Conservation (phyloP, 2,113 vertebrate species). For the Seriola aureovittata region DNA sequence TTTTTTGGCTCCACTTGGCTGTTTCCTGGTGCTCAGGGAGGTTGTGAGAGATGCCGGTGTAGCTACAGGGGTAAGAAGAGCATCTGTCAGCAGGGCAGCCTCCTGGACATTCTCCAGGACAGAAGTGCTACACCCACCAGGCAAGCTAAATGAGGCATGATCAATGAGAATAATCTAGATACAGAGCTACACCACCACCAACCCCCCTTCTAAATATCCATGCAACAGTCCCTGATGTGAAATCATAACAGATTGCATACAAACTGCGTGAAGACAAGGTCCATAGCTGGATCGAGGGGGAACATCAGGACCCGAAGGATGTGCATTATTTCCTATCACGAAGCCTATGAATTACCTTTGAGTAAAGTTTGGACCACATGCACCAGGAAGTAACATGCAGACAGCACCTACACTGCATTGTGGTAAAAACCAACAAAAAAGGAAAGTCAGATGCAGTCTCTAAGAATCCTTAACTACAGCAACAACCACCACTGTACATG, state of each 20-base stretch:
- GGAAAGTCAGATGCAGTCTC: conserved; percentile 21
- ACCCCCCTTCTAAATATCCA: not conserved
- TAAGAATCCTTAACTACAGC: conserved; percentile 30
- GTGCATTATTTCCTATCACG: not conserved
- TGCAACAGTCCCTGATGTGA: conserved; percentile 25
- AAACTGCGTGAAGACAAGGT: conserved; percentile 20
- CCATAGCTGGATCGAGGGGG: conserved; percentile 12
- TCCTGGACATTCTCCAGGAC: conserved; percentile 77
- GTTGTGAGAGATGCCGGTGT: conserved; percentile 31
- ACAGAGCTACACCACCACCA: conserved; percentile 12
- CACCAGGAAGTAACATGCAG: conserved; percentile 51
- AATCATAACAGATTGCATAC: conserved; percentile 15
- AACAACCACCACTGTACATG: conserved; percentile 6
- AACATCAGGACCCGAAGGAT: conserved; percentile 25
- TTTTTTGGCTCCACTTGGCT: conserved; percentile 47
- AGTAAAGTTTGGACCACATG: conserved; percentile 67
- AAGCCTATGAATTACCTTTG: conserved; percentile 20
- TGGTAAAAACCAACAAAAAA: conserved; percentile 2
- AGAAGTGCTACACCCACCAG: conserved; percentile 61
- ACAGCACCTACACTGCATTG: not conserved
- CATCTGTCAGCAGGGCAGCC: conserved; percentile 77
- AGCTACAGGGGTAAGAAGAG: conserved; percentile 56
- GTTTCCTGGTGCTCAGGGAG: conserved; percentile 43
- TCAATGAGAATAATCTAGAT: conserved; percentile 66
- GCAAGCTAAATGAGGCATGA: conserved; percentile 70